Percentiles rank a stretch among this genome's conserved stretches.
phyloP scores from a whole-genome alignment of 2,888 invertebrate genomes.

The Sarcophaga subvicina region DNA sequence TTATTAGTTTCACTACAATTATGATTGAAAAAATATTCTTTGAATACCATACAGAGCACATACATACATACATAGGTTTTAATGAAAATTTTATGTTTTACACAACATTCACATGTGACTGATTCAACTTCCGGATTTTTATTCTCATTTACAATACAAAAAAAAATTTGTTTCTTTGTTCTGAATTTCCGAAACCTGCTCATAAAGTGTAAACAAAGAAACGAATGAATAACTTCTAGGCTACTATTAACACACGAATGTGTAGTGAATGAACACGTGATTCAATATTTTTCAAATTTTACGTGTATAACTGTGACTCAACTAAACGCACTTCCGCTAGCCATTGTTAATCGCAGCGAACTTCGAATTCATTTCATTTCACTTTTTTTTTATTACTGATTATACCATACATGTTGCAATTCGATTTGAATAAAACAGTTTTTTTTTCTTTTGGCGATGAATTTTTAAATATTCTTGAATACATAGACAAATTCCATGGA shows the following conservation, averaged over 20 bases:
- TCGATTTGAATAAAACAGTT: too few relatives aligned
- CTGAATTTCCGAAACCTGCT: constrained; percentile 14
- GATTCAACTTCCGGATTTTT: constrained; percentile 60
- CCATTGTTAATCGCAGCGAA: constrained; percentile 25
- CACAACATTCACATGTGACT: constrained; percentile 65
- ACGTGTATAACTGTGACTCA: not conserved
- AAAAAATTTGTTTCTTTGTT: not conserved
- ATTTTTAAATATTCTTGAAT: too few relatives aligned
- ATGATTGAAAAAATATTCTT: too few relatives aligned
- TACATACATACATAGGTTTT: not conserved
- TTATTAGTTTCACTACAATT: too few relatives aligned
- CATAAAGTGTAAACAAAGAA: constrained; percentile 28
- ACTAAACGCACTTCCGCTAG: constrained; percentile 52
- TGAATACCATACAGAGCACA: not conserved
- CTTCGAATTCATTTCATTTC: not conserved
- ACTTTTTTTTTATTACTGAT: too few relatives aligned
- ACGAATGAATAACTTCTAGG: constrained; percentile 39
- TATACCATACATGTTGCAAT: too few relatives aligned
- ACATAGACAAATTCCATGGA: too few relatives aligned
- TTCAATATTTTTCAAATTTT: not conserved
- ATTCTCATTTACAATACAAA: not conserved
- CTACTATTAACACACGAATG: constrained; percentile 20
- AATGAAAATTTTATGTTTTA: constrained; percentile 5
- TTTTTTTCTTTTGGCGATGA: too few relatives aligned
- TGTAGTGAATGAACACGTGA: constrained; percentile 3